phyloP scores from a whole-genome alignment of 2,888 invertebrate genomes.

The Seira sanloemensis region DNA sequence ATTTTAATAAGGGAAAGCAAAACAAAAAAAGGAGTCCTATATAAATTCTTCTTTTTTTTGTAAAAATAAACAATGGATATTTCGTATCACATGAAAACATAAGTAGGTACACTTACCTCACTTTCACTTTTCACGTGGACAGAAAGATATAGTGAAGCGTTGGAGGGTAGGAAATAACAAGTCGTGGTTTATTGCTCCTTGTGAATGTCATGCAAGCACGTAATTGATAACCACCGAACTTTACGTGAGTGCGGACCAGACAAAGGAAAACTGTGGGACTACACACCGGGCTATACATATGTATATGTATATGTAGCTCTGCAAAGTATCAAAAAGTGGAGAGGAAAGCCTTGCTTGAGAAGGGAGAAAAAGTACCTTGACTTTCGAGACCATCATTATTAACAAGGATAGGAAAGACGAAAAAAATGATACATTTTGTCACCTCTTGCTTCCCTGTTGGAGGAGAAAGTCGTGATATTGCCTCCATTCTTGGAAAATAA shows the following conservation, averaged over 20 bases:
- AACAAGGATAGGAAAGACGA: no score
- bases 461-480: no score
- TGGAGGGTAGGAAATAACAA: no score
- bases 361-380: not conserved
- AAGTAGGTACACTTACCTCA: no score
- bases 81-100: no score
- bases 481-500: conserved; percentile 3
- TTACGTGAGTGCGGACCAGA: conserved; percentile 39
- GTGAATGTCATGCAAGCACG: conserved; percentile 48
- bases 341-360: not conserved
- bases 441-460: conserved; percentile 3
- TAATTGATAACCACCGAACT: conserved; percentile 49
- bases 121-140: no score
- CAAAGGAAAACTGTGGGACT: not conserved
- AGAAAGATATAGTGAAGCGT: no score
- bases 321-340: not conserved
- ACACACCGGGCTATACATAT: no score
- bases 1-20: no score
- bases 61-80: no score
- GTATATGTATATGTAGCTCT: not conserved
- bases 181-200: conserved; percentile 39
- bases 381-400: not conserved
- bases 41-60: no score
- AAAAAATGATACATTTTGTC: conserved; percentile 40
- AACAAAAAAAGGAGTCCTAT: no score